Base-by-base conservation (phyloP, 2,888 invertebrate genomes). In the Lasius fuliginosus region DNA sequence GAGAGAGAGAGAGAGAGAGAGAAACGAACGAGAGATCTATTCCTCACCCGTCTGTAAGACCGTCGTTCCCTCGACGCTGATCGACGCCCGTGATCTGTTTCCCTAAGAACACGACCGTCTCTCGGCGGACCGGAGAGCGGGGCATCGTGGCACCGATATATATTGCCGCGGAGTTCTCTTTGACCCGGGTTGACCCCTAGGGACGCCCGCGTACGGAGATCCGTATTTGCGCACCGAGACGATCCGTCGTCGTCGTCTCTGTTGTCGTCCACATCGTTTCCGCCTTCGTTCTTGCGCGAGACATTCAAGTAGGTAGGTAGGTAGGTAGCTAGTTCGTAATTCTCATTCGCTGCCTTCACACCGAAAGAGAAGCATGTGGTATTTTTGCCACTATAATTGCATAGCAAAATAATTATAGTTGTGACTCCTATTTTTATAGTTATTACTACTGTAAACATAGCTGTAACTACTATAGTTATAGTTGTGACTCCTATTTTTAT, bases 131-230 rank as follows among this genome's bases (percentile, higher is more conserved):
- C 83, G 77, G 88, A 85, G 86, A 88, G 68, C 85, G 88, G 88
- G 86, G 90, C 90, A 85, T 82, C 84, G 69, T 79, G 69, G 77
- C 68, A 82, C 77, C 86, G 85, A 87, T 90, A 88, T 90, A 90
- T 89, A 90, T 86, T 82, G 86, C 85, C 87, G 86, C 88, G 85
- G 85, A 87, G 89, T 90, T 88, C 88, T 87, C 85, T 91, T 88
- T 91, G 93, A 93, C 91, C 93, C 90, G 89, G 74, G 79, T 86
- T 92, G 92, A 92, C 92, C 92, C 85, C 73, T 40, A 85, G 87
- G 88, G 86, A 88, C 82, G 87, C 79, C 86, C 87, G 84, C 86
- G 87, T 87, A 85, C 85, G 79, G 65, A 84, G 74, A 75, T 85
- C 82, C 88, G 90, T 88, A 90, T 91, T 91, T 90, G 86, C 90